Conservation (phyloP, 1,140 invertebrate species). For the Vanessa atalanta region DNA sequence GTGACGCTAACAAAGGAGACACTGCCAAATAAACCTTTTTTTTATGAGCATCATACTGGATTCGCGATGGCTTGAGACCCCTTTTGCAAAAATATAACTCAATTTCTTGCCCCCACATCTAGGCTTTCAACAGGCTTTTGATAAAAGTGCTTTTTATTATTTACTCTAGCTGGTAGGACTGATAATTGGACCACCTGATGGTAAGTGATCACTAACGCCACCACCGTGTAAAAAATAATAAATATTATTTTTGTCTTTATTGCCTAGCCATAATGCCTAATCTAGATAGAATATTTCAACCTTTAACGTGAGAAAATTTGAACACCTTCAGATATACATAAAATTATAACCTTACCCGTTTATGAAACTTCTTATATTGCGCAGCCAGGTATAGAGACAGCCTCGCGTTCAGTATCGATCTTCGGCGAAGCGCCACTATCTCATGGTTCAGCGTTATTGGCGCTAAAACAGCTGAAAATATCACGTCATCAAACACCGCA, state of each 20-base stretch:
- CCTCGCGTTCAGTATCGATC: slow-evolving; percentile 58
- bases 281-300: background rate
- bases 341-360: slow-evolving; percentile 49
- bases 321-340: background rate
- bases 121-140: too few species aligned
- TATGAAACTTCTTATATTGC: slow-evolving; percentile 64
- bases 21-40: too few species aligned
- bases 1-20: too few species aligned
- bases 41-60: too few species aligned
- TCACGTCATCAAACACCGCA: background rate
- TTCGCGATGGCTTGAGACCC: too few species aligned
- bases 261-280: too few species aligned
- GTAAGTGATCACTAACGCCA: too few species aligned
- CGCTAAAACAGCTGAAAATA: slow-evolving; percentile 45
- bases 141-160: too few species aligned
- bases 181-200: too few species aligned
- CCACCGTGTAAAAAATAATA: background rate
- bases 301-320: background rate
- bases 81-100: too few species aligned
- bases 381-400: slow-evolving; percentile 58
- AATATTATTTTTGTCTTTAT: background rate
- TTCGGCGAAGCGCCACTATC: slow-evolving; percentile 47
- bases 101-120: too few species aligned
- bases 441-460: slow-evolving; percentile 82
- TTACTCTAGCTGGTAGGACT: too few species aligned